These are phyloP conservation scores for Micronycteris hirsuta DNA, from an alignment of 2,113 vertebrate species.

Conservation along the genomic window DNA sequence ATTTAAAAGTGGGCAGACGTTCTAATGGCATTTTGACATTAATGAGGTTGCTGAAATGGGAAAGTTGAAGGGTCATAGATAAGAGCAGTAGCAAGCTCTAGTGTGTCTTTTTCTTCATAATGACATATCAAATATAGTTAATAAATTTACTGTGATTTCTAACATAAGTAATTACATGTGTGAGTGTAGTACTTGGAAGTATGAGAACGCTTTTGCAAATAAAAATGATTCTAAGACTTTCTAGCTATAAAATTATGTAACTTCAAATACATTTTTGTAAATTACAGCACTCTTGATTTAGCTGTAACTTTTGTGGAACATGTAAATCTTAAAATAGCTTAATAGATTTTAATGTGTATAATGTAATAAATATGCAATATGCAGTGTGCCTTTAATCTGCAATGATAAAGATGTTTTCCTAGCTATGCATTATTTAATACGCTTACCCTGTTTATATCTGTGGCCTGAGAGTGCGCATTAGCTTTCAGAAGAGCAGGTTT, in stretches of 20 bases:
- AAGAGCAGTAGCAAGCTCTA: slow-evolving; percentile 66
- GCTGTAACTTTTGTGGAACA: not conserved
- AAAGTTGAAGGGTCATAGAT: slow-evolving; percentile 72
- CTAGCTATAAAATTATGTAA: not conserved
- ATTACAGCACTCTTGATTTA: not conserved
- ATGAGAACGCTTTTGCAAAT: not conserved
- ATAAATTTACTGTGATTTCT: slow-evolving; percentile 79
- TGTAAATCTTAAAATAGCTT: not conserved
- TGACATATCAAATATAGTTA: slow-evolving; percentile 79
- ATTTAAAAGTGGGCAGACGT: slow-evolving; percentile 54
- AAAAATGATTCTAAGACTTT: slow-evolving; percentile 13
- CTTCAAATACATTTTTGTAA: not conserved
- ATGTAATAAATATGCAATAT: not conserved
- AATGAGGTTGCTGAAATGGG: slow-evolving; percentile 74
- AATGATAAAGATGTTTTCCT: slow-evolving; percentile 55
- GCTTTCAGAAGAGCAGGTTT: slow-evolving; percentile 83
- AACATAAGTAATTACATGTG: slow-evolving; percentile 43
- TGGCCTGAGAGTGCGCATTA: slow-evolving; percentile 82
- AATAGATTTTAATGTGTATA: not conserved
- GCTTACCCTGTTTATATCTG: slow-evolving; percentile 87
- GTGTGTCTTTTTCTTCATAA: slow-evolving; percentile 78
- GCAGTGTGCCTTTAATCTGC: slow-evolving; percentile 18
- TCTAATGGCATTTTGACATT: slow-evolving; percentile 71
- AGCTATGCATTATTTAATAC: slow-evolving; percentile 80
- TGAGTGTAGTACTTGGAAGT: not conserved